A percentile compares a stretch with the other conserved stretches of the same genome.
Evolutionary conservation across 2,797 vertebrate genomes (phyloP).

Genomic region (Mormyrops boulengeri): DNA sequence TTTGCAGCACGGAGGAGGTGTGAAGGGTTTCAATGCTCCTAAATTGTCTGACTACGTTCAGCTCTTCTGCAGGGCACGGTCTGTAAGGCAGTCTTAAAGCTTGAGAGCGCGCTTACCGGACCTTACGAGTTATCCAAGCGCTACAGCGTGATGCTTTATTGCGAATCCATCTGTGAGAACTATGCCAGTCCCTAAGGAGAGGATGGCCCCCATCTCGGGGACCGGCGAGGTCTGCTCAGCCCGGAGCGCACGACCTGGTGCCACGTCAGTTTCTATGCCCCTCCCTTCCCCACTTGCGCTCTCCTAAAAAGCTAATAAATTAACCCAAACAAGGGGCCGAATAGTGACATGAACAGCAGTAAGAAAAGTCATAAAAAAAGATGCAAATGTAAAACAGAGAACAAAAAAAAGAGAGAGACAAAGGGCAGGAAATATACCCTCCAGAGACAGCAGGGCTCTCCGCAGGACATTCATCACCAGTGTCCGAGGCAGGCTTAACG

Average conservation of each 20-base stretch:
- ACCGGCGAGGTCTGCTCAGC: conserved; percentile 9
- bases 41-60: not conserved
- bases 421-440: not conserved
- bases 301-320: conserved; percentile 52
- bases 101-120: not conserved
- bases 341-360: conserved; percentile 45
- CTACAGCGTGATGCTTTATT: not conserved
- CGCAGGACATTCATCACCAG: conserved; percentile 21
- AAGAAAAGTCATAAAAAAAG: conserved; percentile 34
- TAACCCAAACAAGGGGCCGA: conserved; percentile 50
- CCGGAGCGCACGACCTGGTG: not conserved
- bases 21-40: not conserved
- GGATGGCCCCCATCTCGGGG: not conserved
- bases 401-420: conserved; percentile 21
- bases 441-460: not conserved
- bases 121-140: not conserved
- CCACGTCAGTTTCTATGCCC: not conserved
- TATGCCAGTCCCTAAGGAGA: not conserved
- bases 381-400: conserved; percentile 20
- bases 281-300: not conserved
- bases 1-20: not conserved
- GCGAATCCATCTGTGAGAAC: not conserved
- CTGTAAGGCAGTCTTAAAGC: not conserved
- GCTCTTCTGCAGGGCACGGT: not conserved
- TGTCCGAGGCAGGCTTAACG: conserved; percentile 50